Conservation (phyloP, 2,888 invertebrate species). For the Pantelozetes paolii region DNA sequence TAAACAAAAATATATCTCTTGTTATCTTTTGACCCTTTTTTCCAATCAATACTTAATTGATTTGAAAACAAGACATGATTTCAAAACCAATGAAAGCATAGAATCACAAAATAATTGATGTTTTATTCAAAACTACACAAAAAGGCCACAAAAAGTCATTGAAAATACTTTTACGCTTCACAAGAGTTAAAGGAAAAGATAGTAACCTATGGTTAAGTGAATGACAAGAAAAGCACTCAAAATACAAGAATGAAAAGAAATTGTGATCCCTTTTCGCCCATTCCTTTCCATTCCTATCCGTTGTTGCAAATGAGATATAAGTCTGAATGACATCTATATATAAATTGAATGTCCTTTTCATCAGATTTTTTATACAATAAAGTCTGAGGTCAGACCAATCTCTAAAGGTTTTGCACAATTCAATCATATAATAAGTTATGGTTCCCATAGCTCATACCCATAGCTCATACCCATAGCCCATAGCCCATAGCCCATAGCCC, state of each 20-base stretch:
- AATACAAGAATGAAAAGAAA: background rate
- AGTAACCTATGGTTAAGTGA: constrained; percentile 13
- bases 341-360: constrained; percentile 9
- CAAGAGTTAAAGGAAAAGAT: background rate
- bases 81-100: background rate
- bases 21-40: no score
- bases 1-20: no score
- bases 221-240: constrained; percentile 5
- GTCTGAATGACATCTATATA: constrained; percentile 15
- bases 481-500: background rate
- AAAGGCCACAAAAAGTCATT: background rate
- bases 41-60: background rate
- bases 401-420: background rate
- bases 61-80: background rate
- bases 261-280: background rate
- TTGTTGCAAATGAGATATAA: constrained; percentile 26
- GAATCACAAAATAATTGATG: background rate
- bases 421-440: background rate
- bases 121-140: background rate
- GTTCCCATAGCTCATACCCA: background rate
- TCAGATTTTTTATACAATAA: background rate
- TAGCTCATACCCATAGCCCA: background rate
- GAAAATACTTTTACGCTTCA: background rate
- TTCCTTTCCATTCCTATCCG: background rate
- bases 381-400: background rate